Conservation (phyloP, 2,888 invertebrate genomes). For the Acrocyrtus sp. region DNA sequence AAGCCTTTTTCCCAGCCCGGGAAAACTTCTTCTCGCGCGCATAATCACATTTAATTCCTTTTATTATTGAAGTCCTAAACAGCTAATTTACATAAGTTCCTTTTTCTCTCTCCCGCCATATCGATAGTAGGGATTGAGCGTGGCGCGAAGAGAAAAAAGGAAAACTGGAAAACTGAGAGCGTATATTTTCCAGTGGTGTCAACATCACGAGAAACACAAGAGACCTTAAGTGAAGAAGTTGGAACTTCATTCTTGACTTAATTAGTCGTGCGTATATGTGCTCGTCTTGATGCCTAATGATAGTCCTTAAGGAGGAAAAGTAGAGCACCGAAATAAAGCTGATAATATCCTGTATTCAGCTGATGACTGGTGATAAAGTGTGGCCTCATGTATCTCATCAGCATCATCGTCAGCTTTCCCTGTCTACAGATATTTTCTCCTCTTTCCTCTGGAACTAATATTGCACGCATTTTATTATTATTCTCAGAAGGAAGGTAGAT, state of each 20-base stretch:
- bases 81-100: constrained; percentile 2
- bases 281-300: constrained; percentile 7
- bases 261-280: constrained; percentile 23
- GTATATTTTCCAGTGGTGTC: constrained; percentile 14
- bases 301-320: constrained; percentile 13
- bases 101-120: constrained; percentile 15
- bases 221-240: constrained; percentile 21
- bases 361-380: constrained; percentile 47
- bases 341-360: constrained; percentile 44
- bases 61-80: neutral
- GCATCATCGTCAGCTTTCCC: constrained; percentile 9
- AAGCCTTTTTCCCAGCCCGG: too few relatives aligned
- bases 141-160: neutral
- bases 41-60: constrained; percentile 5
- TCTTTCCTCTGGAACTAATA: neutral
- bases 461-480: neutral
- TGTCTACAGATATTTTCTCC: neutral
- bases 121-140: constrained; percentile 12
- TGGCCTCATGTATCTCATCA: constrained; percentile 24
- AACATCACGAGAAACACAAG: constrained; percentile 18
- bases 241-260: constrained; percentile 34
- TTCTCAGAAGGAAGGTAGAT: constrained; percentile 9
- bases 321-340: constrained; percentile 36
- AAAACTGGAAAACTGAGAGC: neutral
- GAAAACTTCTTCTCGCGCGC: too few relatives aligned